Percentiles rank a stretch among this genome's conserved stretches.
phyloP scores from a whole-genome alignment of 2,888 invertebrate species.

The Adelphocoris suturalis region DNA sequence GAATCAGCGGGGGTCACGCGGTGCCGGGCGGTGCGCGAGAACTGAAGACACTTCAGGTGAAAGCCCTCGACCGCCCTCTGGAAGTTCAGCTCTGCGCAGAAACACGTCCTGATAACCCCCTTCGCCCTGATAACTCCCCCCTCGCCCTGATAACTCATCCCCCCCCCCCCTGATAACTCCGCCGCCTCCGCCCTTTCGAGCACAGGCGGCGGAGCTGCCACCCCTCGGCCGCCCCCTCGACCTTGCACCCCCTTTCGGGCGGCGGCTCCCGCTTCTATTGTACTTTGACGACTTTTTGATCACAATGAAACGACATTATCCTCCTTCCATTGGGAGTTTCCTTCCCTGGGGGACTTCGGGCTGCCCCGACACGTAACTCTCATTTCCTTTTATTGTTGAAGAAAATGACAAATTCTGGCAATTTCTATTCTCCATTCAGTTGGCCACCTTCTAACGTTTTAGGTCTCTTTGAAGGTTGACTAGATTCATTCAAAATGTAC shows the following conservation, averaged over 20 bases:
- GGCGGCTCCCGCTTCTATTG: not conserved
- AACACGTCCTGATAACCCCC: not conserved
- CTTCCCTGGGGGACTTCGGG: not conserved
- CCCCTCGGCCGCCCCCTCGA: not conserved
- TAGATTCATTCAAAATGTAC: too few relatives aligned
- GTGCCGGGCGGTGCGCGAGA: conserved; percentile 7
- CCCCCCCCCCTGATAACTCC: too few relatives aligned
- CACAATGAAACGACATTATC: conserved; percentile 37
- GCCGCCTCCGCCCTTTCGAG: too few relatives aligned
- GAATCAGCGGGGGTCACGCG: not conserved
- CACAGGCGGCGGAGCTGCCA: not conserved
- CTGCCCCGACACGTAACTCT: conserved; percentile 9
- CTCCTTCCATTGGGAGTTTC: not conserved
- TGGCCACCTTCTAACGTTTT: not conserved
- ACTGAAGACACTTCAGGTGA: conserved; percentile 32
- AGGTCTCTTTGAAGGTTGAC: too few relatives aligned
- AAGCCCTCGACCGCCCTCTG: conserved; percentile 10
- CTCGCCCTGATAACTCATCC: too few relatives aligned
- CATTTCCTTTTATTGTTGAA: conserved; percentile 33
- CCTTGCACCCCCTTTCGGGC: not conserved
- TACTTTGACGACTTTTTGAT: conserved; percentile 36
- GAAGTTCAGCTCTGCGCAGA: not conserved
- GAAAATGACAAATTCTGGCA: not conserved
- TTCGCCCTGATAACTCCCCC: not conserved
- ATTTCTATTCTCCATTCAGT: not conserved